Base-by-base conservation (phyloP, 2,113 vertebrate genomes). In the Peromyscus californicus region DNA sequence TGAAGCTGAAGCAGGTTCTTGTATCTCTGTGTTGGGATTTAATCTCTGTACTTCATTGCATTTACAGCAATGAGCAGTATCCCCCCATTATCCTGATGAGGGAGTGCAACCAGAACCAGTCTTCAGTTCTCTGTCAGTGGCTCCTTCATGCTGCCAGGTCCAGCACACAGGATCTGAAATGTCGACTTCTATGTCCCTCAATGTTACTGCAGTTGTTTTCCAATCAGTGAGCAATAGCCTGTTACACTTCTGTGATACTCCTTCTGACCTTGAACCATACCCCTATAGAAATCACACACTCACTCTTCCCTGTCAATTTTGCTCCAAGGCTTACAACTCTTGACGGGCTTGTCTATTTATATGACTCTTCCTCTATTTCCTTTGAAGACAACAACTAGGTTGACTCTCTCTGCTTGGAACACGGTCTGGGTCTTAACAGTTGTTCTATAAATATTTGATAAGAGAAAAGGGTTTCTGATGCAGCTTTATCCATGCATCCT, bases 31-130 rank as follows among this genome's bases (percentile, higher is more conserved):
- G 61, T 85, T 91, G 83, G 74, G 65, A 79, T 84, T 80, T 79
- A 45, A 67, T 94, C 31, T 95, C 94, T 72, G 7, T 45, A 16
- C 45, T 87, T 93, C 51, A 76, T 91, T 93, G 91, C 79, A 74
- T 80, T 78, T 76, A 29, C 0, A 1, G 91, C 21, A 33, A 57
- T 36, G 39, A 97, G 70, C 36, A 8, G 9, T 24, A 22, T 51
- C 65, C 93, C 63, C 48, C 33, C 26, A 48, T 48, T 45, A 16
- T 79, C 19, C 80, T 33, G 22, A 65, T 26, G 61, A 75, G 36
- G 51, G 6, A 3, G 45, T 26, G 74, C 7, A 67, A 93, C 85
- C 67, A 85, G 94, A 92, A 93, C 79, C 17, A 76, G 42, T 54
- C 61, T 51, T 87, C 57, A 21, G 51, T 76, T 36, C 5, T 51